Conservation (phyloP, 2,113 vertebrate species). For the Syngnathus scovelli region DNA sequence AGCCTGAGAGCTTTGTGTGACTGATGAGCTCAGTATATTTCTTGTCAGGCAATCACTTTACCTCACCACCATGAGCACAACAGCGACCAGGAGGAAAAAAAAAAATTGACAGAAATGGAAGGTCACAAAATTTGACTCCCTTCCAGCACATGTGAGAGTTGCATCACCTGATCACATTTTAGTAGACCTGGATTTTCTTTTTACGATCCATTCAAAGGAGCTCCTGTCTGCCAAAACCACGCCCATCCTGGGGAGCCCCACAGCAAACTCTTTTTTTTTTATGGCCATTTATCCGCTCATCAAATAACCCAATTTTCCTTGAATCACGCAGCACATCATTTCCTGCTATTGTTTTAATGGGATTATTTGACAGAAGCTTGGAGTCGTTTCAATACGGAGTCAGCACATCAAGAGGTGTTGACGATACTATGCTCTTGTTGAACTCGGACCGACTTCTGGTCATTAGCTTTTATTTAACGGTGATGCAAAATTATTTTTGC, state of each 20-base stretch:
- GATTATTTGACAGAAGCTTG: slow-evolving; percentile 7
- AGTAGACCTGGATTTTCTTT: too few species aligned
- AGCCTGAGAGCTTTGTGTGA: slow-evolving; percentile 14
- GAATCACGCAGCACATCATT: slow-evolving; percentile 12
- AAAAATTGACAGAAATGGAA: slow-evolving; percentile 20
- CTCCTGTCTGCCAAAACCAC: not conserved
- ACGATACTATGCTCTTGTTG: not conserved
- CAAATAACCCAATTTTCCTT: slow-evolving; percentile 4
- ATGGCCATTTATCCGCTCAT: not conserved
- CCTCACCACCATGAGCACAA: not conserved
- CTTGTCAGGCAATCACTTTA: not conserved
- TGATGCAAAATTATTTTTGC: not conserved
- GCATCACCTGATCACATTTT: not conserved
- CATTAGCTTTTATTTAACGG: not conserved
- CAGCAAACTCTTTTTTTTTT: not conserved
- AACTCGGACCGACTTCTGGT: not conserved
- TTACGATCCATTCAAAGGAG: too few species aligned
- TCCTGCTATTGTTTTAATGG: slow-evolving; percentile 17
- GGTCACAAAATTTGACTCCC: slow-evolving; percentile 7
- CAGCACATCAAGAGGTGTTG: not conserved
- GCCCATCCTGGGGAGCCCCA: not conserved
- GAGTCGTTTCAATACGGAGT: slow-evolving; percentile 1
- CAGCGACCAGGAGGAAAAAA: not conserved
- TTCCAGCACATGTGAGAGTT: not conserved
- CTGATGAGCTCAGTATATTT: slow-evolving; percentile 27